Conservation (phyloP, 2,113 vertebrate species). For the Plectropomus leopardus region DNA sequence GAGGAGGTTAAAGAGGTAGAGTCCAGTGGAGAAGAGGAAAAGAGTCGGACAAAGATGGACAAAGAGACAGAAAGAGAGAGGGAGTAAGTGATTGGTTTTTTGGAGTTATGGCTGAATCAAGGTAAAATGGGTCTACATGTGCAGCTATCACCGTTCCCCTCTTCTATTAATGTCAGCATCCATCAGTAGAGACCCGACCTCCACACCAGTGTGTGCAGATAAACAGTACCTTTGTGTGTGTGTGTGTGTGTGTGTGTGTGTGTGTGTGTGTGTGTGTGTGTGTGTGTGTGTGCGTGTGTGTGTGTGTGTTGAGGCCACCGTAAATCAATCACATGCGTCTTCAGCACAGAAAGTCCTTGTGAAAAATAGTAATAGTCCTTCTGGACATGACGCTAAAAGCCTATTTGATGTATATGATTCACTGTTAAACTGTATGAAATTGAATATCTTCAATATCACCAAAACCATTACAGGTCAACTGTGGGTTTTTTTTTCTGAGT, state of each 20-base stretch:
- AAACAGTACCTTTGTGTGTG: background rate
- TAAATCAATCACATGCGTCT: slow-evolving; percentile 22
- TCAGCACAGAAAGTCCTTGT: slow-evolving; percentile 11
- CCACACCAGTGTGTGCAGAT: slow-evolving; percentile 12
- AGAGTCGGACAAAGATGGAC: background rate
- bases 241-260: background rate
- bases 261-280: slow-evolving; percentile 1
- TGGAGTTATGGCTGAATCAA: slow-evolving; percentile 5
- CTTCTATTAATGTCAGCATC: slow-evolving; percentile 24
- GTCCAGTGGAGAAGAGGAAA: background rate
- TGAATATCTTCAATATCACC: background rate
- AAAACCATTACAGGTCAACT: too few relatives aligned
- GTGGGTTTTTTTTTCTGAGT: background rate
- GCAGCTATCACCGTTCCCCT: background rate
- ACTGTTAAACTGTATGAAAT: background rate
- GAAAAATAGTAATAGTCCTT: slow-evolving; percentile 19
- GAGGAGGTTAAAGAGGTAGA: background rate
- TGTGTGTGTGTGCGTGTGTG: slow-evolving; percentile 3
- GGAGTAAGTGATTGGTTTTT: background rate
- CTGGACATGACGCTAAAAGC: background rate
- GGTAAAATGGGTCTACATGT: slow-evolving; percentile 27
- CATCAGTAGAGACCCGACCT: slow-evolving; percentile 44
- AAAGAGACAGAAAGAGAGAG: background rate
- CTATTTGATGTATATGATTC: slow-evolving; percentile 1
- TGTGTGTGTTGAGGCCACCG: background rate